Evolutionary conservation across 2,113 vertebrate genomes (phyloP).

Genomic region (Mus spicilegus): DNA sequence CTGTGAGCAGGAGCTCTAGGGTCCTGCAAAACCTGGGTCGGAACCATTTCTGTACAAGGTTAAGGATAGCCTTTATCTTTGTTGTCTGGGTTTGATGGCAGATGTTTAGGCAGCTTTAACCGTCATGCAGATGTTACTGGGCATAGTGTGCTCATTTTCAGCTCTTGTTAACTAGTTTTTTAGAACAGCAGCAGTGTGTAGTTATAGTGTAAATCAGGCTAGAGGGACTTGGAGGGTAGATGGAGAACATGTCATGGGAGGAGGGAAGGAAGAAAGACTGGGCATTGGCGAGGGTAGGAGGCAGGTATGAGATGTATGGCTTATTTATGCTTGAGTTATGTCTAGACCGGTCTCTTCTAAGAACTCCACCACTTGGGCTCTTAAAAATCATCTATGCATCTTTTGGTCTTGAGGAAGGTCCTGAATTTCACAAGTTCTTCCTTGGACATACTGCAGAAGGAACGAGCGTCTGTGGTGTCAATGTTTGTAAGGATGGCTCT

Average conservation of each 20-base stretch:
- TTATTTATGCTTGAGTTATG: not conserved
- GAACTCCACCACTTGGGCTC: not conserved
- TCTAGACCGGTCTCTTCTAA: not conserved
- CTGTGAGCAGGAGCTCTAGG: not conserved
- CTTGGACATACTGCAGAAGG: not conserved
- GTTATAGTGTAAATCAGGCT: not conserved
- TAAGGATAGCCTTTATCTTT: slow-evolving; percentile 10
- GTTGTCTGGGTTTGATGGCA: not conserved
- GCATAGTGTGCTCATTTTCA: slow-evolving; percentile 1
- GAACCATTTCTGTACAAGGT: not conserved
- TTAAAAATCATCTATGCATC: not conserved
- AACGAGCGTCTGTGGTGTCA: not conserved
- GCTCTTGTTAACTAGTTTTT: slow-evolving; percentile 17
- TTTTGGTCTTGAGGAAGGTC: slow-evolving; percentile 21
- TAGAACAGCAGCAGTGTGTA: not conserved
- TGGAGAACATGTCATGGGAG: not conserved
- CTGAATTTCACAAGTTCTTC: slow-evolving; percentile 14
- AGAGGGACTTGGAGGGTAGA: not conserved
- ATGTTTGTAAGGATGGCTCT: not conserved
- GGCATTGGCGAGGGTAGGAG: not conserved
- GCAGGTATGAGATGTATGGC: not conserved
- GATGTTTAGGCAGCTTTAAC: not conserved
- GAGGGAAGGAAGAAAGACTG: not conserved
- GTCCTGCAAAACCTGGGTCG: not conserved
- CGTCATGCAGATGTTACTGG: not conserved